Evolutionary conservation across 1,140 invertebrate species (phyloP), one percentile per base, ranked within the genome.

Genomic region (Sitodiplosis mosellana): DNA sequence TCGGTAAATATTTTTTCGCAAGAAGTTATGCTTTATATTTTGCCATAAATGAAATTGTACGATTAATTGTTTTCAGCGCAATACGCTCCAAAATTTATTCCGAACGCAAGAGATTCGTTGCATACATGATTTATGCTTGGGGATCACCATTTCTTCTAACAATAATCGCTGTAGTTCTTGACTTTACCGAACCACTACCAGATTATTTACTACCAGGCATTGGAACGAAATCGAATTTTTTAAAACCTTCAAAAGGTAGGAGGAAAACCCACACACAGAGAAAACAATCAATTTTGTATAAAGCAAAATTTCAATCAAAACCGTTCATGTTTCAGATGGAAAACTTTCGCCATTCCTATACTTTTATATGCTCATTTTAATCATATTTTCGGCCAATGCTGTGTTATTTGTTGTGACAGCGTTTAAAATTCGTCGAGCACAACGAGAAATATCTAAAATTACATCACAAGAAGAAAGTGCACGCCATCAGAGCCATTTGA

Each of bases 91-190:
- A 68, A 46, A 59, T 65, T 0, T 64, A 58, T 47, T 54, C 60
- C 40, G 71, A 74, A 46, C 59, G 56, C 44, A 65, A 66, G 51
- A 75, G 79, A 22, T 82, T 82, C 53, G 55, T 73, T 0, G 54
- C 74, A 46, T 84, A 83, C 55, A 80, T 76, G 0, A 58, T 76
- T 0, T 84, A 83, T 54, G 78, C 79, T 2, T 84, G 80, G 80
- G 78, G 79, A 0, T 62, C 72, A 17, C 74, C 80, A 0, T 48
- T 70, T 0, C 1, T 67, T 0, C 61, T 72, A 12, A 65, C 69
- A 1, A 51, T 59, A 0, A 52, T 71, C 17, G 70, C 69, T 2
- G 56, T 68, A 1, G 49, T 52, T 12, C 69, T 73, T 57, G 72
- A 78, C 51, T 67, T 69, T 48, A 52, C 58, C 4, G 55, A 60